Evolutionary conservation across 2,888 invertebrate species (phyloP).

Genomic region (Clanis bilineata): DNA sequence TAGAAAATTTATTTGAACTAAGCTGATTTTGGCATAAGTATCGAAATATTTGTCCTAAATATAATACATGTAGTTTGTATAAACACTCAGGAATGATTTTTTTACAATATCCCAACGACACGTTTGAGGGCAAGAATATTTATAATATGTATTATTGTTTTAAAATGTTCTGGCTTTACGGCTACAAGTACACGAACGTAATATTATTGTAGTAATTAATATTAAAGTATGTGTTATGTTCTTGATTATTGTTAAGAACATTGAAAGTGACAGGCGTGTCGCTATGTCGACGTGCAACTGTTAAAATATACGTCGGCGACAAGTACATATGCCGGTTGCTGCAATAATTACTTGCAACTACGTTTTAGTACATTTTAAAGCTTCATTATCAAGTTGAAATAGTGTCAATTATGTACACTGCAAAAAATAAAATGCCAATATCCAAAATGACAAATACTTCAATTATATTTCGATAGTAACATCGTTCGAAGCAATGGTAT

Average conservation of each 20-base stretch:
- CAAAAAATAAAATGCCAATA: constrained; percentile 40
- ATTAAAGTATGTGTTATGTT: neutral
- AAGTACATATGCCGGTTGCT: neutral
- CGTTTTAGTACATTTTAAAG: constrained; percentile 32
- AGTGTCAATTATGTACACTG: constrained; percentile 26
- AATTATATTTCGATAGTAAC: constrained; percentile 26
- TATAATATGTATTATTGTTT: neutral
- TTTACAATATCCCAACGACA: neutral
- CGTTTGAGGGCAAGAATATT: constrained; percentile 7
- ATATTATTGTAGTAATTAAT: neutral
- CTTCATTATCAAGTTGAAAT: constrained; percentile 34
- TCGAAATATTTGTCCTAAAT: constrained; percentile 28
- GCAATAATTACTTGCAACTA: constrained; percentile 1
- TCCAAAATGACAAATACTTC: constrained; percentile 29
- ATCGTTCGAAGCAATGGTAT: neutral
- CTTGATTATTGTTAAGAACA: neutral
- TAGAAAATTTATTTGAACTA: constrained; percentile 17
- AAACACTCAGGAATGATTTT: constrained; percentile 32
- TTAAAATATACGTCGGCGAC: constrained; percentile 2
- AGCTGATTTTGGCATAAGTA: constrained; percentile 51
- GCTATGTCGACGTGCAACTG: neutral
- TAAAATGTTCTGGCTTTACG: neutral
- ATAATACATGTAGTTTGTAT: constrained; percentile 9
- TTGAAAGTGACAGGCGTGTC: neutral
- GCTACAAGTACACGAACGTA: neutral